Base-by-base conservation (phyloP, 2,113 vertebrate genomes). In the Panthera tigris region DNA sequence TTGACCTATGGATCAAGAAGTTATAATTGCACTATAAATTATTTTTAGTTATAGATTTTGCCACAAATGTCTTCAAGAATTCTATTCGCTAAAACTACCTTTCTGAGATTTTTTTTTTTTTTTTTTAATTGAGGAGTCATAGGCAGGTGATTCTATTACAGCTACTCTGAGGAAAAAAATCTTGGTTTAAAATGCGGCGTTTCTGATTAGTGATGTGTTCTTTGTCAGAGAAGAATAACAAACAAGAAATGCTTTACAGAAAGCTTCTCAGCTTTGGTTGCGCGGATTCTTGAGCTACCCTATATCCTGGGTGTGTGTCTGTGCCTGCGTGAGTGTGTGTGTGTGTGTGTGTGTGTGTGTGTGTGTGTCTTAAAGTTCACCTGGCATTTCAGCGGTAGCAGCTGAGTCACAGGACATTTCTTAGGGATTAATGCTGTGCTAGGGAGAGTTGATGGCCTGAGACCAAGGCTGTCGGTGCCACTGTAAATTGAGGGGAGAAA, bases 401-500 rank as follows among this genome's bases (percentile, higher is more conserved):
- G 76, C 95, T 90, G 94, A 94, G 84, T 97, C 96, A 91, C 66
- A 96, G 95, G 71, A 97, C 85, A 94, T 94, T 97, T 55, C 84
- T 88, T 88, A 39, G 78, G 89, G 78, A 97, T 94, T 97, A 97
- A 91, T 93, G 89, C 55, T 71, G n/a, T 83, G 25, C 94, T 86
- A 31, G 61, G 86, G 79, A 79, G 81, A 96, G 71, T 65, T 88
- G 95, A 95, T 97, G 95, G 97, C 95, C 91, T 73, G 97, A 95
- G 93, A 98, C 98, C 98, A 95, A 86, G 82, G 91, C 94, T 95
- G n/a, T 86, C 14, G 0, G 5, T 89, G 81, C 85, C 57, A 71
- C 27, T 97, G 82, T 98, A 97, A 97, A 97, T 91, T 93, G 88
- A 90, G 96, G 50, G 74, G 36, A 89, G 83, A 96, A 86, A 96